Evolutionary conservation across 2,888 invertebrate species (phyloP).

Genomic region (Baronia brevicornis): DNA sequence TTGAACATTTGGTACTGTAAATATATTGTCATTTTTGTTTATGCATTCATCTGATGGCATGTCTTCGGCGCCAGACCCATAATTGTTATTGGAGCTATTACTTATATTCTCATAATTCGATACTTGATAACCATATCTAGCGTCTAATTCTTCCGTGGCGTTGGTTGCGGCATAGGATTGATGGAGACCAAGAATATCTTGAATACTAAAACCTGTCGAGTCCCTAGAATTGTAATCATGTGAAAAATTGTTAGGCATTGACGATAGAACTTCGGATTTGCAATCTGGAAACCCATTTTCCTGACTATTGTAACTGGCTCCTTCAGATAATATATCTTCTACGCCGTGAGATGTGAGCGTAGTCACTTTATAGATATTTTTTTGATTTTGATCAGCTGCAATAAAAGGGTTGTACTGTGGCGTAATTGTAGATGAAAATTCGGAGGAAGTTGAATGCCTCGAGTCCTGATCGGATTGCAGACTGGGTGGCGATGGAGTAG

Average conservation of each 20-base stretch:
- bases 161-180: conserved; percentile 44
- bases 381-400: conserved; percentile 25
- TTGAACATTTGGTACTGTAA: conserved; percentile 30
- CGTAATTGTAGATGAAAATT: conserved; percentile 32
- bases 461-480: conserved; percentile 47
- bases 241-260: conserved; percentile 44
- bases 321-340: conserved; percentile 57
- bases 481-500: conserved; percentile 49
- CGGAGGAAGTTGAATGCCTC: conserved; percentile 43
- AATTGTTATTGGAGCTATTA: conserved; percentile 51
- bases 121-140: conserved; percentile 56
- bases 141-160: conserved; percentile 40
- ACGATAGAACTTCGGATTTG: conserved; percentile 46
- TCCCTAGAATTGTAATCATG: conserved; percentile 70
- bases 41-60: conserved; percentile 39
- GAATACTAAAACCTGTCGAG: conserved; percentile 66
- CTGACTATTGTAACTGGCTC: conserved; percentile 34
- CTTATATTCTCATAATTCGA: conserved; percentile 57
- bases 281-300: conserved; percentile 44
- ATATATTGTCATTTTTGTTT: conserved; percentile 35
- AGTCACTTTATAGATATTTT: conserved; percentile 32
- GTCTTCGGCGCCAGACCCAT: conserved; percentile 50
- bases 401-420: conserved; percentile 28
- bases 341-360: conserved; percentile 56
- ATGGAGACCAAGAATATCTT: conserved; percentile 64